Evolutionary conservation across 2,888 invertebrate species (phyloP), one percentile per base, ranked within the genome.

Genomic region (Nephrotoma appendiculata): DNA sequence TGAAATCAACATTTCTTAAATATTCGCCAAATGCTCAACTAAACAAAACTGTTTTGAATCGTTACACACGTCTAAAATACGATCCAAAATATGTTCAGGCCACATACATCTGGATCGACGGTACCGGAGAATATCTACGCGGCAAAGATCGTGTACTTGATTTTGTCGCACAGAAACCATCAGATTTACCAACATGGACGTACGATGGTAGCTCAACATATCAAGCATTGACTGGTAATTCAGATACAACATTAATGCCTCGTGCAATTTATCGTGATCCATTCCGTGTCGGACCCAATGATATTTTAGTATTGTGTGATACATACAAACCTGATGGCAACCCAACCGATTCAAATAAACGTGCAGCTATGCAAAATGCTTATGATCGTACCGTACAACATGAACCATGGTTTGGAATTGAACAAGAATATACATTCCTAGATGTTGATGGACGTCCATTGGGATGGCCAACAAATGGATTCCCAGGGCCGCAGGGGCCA

Each of bases 11-110:
- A 15, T 87, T 88, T 87, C 87, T 91, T 44, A 88, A 87, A 86
- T 89, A 96, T 89, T 96, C 96, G 87, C 96, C 96, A n/a, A 97
- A 96, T 90, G 95, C 96, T 88, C 95, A 94, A 87, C 91, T 96
- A 87, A 95, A 96, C 89, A 97, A 97, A 91, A 93, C 93, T 19
- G 92, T 96, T 52, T 91, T 96, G 87, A 92, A 93, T 87, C 93
- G 95, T 85, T 98, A 96, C 91, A 92, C 95, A 90, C 94, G 94
- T 88, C 93, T 98, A n/a, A 88, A 90, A 45, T 89, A 90, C n/a
- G 90, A 91, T 86, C 95, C 96, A 5, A 90, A 90, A 86, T 91
- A 92, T 7, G 91, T 94, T 6, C 93, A 95, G 87, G 94, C 93
- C 15, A 93, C 93, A 86, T 96, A 96, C 89, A 92, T 96, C 0